Percentiles rank a stretch among this genome's conserved stretches.
These are phyloP conservation scores for Myiozetetes cayanensis DNA, from an alignment of 2,113 vertebrate genomes.

Conservation along the genomic window DNA sequence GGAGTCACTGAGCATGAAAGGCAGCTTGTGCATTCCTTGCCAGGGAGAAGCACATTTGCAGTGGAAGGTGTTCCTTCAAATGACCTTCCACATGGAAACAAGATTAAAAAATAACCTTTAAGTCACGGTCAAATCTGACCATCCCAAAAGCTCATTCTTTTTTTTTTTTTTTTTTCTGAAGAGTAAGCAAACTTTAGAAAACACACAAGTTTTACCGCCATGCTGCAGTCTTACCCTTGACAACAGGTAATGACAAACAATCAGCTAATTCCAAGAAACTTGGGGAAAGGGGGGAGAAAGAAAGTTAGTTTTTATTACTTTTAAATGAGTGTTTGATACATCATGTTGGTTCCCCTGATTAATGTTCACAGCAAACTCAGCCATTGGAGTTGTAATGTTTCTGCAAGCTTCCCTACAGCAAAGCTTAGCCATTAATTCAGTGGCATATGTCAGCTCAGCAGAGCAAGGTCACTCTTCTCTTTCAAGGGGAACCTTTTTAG, in stretches of 20 bases:
- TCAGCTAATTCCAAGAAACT: conserved; percentile 76
- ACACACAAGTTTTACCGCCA: conserved; percentile 48
- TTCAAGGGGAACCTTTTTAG: conserved; percentile 88
- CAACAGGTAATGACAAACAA: conserved; percentile 71
- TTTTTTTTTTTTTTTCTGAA: conserved; percentile 32
- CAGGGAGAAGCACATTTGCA: not conserved
- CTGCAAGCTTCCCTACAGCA: conserved; percentile 77
- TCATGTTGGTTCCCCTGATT: conserved; percentile 78
- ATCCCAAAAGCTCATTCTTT: not conserved
- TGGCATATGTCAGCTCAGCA: conserved; percentile 84
- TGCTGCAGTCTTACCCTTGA: conserved; percentile 69
- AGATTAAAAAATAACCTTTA: conserved; percentile 8
- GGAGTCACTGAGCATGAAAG: not conserved
- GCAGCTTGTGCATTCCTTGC: not conserved
- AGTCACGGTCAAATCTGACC: not conserved
- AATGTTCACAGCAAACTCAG: conserved; percentile 78
- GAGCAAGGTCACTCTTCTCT: conserved; percentile 84
- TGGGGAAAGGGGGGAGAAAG: not conserved
- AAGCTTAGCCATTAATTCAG: conserved; percentile 83
- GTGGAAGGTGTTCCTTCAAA: not conserved
- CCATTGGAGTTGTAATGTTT: conserved; percentile 78
- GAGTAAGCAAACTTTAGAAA: conserved; percentile 52
- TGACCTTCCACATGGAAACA: conserved; percentile 26
- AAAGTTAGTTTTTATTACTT: conserved; percentile 75
- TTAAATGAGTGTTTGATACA: conserved; percentile 81